Evolutionary conservation across 2,888 invertebrate genomes (phyloP).

Genomic region (Caenorhabditis sp.): DNA sequence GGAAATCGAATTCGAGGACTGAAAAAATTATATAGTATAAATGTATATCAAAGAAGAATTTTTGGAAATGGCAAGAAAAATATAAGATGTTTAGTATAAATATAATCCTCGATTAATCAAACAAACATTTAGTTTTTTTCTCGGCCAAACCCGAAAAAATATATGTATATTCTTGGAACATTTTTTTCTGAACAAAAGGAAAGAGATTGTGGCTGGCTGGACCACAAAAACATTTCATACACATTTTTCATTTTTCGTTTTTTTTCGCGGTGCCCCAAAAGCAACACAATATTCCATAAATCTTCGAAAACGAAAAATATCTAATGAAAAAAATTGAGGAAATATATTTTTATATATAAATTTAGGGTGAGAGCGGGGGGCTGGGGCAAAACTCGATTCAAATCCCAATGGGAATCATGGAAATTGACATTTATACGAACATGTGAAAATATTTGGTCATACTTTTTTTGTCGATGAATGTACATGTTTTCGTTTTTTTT

Average conservation of each 20-base stretch:
- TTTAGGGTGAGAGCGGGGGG: not conserved
- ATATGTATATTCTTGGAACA: no score
- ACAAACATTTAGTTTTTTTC: no score
- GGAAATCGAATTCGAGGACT: no score
- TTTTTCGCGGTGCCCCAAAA: not conserved
- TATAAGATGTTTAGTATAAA: no score
- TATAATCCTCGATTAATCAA: no score
- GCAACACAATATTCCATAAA: not conserved
- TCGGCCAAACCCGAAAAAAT: no score
- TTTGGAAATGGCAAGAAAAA: no score
- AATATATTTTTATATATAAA: not conserved
- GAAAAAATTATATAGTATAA: no score
- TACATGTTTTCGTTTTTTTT: not conserved
- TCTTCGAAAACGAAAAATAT: not conserved
- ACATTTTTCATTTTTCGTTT: not conserved
- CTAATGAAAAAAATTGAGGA: not conserved
- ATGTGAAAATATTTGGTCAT: not conserved
- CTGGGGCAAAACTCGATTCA: not conserved
- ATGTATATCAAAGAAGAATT: no score
- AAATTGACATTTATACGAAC: slow-evolving; percentile 1
- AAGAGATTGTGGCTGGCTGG: not conserved
- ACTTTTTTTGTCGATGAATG: not conserved
- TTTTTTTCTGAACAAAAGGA: not conserved
- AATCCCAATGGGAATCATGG: not conserved
- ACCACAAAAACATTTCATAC: not conserved